Evolutionary conservation across 2,888 invertebrate genomes (phyloP), one percentile per base, ranked within the genome.

Genomic region (Embidobia sp.): DNA sequence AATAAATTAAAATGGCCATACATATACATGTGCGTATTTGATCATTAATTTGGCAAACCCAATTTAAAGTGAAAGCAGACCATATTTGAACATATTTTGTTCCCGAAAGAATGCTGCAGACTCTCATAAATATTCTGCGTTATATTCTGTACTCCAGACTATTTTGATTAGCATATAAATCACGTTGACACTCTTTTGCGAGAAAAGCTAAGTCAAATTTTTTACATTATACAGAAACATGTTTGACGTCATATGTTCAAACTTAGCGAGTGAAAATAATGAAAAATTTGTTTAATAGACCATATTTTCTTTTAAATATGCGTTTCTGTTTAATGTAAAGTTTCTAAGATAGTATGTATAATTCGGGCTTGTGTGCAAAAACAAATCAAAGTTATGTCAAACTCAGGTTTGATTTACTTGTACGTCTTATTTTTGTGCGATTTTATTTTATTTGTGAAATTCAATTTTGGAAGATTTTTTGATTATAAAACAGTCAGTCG

Each of bases 101-200:
- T 37, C 27, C 73, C 77, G 67, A 77, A 74, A 46, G 70, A 78
- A 61, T 78, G 74, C 51, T 74, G 78, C 78, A 78, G 70, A 53
- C 74, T 61, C 77, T 74, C 74, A 35, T 37, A 44, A 66, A 64
- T 69, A 53, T 63, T 59, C 48, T 57, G 63, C 53, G 48, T 19
- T 33, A 35, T 69, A 61, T 70, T 70, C 31, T 49, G 48, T 63
- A 37, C 29, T 73, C 48, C 48, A 27, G 49, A 48, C 69, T 77
- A 77, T 72, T 67, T 72, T 77, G 77, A 77, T 72, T 73, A 77
- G 61, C 66, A 67, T 77, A 61, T 69, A 77, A 77, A 77, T 67
- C 73, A 72, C 72, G 66, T 73, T 67, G 73, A 77, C 73, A 77
- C 57, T 63, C 49, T 48, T 35, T 53, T 66, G 72, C 61, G 55